Evolutionary conservation across 2,113 vertebrate species (phyloP).

Genomic region (Perca schrenkii): DNA sequence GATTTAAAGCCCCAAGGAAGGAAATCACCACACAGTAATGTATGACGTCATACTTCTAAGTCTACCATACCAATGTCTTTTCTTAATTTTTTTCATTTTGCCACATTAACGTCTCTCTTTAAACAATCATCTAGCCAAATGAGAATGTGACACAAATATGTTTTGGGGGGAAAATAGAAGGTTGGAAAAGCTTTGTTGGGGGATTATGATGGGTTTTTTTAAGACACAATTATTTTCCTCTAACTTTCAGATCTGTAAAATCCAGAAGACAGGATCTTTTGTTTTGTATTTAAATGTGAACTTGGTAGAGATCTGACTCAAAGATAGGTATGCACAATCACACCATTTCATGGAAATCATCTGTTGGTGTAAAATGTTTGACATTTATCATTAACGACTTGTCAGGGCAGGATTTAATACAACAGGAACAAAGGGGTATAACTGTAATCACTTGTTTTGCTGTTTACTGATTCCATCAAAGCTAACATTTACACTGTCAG

Average conservation of each 20-base stretch:
- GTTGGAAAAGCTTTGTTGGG: slow-evolving; percentile 5
- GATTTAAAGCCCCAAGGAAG: background rate
- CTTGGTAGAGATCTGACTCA: slow-evolving; percentile 24
- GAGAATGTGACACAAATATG: slow-evolving; percentile 9
- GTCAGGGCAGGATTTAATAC: slow-evolving; percentile 12
- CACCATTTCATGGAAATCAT: slow-evolving; percentile 8
- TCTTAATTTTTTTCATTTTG: slow-evolving; percentile 18
- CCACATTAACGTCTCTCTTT: slow-evolving; percentile 16
- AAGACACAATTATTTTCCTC: background rate
- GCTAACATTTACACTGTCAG: slow-evolving; percentile 10
- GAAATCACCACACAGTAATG: background rate
- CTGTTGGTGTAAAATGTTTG: background rate
- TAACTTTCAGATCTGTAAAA: slow-evolving; percentile 1
- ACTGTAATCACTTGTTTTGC: slow-evolving; percentile 25
- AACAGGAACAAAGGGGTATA: slow-evolving; percentile 19
- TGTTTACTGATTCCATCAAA: slow-evolving; percentile 21
- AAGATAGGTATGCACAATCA: slow-evolving; percentile 43
- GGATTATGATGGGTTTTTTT: background rate
- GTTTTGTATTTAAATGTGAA: background rate
- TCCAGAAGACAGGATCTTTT: background rate
- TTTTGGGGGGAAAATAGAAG: background rate
- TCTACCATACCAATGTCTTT: slow-evolving; percentile 50
- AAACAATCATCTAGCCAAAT: slow-evolving; percentile 29
- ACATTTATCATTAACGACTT: background rate
- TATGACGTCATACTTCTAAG: slow-evolving; percentile 32